These are phyloP conservation scores for Acleris sparsana DNA, from an alignment of 2,888 invertebrate genomes.

Conservation along the genomic window DNA sequence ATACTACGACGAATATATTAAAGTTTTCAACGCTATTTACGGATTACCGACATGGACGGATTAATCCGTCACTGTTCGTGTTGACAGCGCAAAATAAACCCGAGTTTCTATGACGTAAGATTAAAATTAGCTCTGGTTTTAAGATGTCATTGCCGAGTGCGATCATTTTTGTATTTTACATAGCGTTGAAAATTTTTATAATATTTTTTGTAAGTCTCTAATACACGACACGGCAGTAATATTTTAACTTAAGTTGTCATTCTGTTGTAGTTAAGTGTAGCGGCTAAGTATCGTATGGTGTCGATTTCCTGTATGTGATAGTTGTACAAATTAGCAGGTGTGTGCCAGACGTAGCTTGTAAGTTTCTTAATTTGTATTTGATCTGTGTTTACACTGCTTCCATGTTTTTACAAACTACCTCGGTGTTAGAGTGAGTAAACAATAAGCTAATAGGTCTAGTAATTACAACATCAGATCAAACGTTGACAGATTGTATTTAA, in stretches of 20 bases:
- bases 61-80: no score
- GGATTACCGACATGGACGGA: no score
- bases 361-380: conserved; percentile 57
- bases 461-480: neutral
- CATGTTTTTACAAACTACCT: conserved; percentile 1
- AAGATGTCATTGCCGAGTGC: no score
- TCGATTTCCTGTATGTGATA: conserved; percentile 52
- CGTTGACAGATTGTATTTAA: neutral
- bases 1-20: no score
- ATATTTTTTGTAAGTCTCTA: neutral
- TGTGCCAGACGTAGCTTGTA: conserved; percentile 69
- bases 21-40: no score
- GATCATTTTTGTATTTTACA: no score
- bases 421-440: neutral
- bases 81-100: no score
- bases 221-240: neutral
- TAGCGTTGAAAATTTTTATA: no score
- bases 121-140: no score
- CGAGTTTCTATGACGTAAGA: no score
- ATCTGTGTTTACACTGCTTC: conserved; percentile 59
- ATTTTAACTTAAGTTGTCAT: conserved; percentile 43
- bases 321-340: conserved; percentile 51
- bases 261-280: conserved; percentile 60
- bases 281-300: conserved; percentile 62
- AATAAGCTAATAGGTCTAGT: neutral